Conservation (phyloP, 2,888 invertebrate genomes). For the Amblyjoppa proteus region DNA sequence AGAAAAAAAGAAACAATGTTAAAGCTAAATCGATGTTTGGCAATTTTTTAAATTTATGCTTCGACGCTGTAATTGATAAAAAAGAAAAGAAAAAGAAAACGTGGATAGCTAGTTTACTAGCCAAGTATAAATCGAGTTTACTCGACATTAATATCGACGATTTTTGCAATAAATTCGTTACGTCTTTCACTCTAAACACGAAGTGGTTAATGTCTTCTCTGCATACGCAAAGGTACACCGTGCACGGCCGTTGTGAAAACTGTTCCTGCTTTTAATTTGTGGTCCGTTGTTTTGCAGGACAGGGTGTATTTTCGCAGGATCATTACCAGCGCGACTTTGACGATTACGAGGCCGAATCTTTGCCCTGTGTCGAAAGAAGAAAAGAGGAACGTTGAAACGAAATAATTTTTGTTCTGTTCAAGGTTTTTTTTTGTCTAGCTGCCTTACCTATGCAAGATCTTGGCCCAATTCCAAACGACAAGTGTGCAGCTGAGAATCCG, state of each 20-base stretch:
- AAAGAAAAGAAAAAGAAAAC: constrained; percentile 26
- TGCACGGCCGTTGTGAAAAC: constrained; percentile 72
- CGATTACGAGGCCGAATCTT: constrained; percentile 74
- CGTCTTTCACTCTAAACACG: constrained; percentile 54
- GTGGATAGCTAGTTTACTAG: constrained; percentile 62
- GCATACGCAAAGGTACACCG: constrained; percentile 72
- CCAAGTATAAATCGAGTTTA: constrained; percentile 59
- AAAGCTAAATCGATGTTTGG: constrained; percentile 65
- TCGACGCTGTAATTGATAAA: constrained; percentile 64
- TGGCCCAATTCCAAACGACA: constrained; percentile 79
- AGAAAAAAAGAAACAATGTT: constrained; percentile 60
- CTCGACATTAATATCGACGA: constrained; percentile 61
- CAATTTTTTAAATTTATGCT: constrained; percentile 66
- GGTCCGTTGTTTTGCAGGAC: constrained; percentile 62
- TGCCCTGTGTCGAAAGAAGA: constrained; percentile 71
- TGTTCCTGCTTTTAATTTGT: constrained; percentile 67
- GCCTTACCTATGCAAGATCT: constrained; percentile 77
- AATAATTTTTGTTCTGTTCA: constrained; percentile 17
- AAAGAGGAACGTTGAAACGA: constrained; percentile 5
- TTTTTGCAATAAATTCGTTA: constrained; percentile 69
- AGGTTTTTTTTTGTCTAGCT: constrained; percentile 9
- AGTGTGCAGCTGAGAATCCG: constrained; percentile 66
- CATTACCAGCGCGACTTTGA: constrained; percentile 73
- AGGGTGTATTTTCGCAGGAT: constrained; percentile 73
- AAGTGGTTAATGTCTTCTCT: constrained; percentile 58